These are phyloP conservation scores for Taenioides sp. DNA, from an alignment of 2,797 vertebrate species.

Conservation along the genomic window DNA sequence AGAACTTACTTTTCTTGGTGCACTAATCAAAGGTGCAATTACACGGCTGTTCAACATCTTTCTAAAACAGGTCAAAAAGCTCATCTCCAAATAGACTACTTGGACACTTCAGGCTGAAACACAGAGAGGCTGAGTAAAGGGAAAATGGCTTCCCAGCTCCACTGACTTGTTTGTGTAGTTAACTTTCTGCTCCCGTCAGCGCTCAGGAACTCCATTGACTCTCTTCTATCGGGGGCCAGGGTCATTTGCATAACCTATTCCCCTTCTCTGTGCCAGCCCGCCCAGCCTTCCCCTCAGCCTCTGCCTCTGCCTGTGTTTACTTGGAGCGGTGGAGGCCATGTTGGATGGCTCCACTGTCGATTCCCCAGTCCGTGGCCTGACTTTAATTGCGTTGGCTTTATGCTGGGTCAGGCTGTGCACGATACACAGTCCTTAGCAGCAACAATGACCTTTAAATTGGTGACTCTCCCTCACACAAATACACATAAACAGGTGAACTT, in stretches of 20 bases:
- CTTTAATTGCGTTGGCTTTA: slow-evolving; percentile 74
- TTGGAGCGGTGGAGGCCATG: slow-evolving; percentile 54
- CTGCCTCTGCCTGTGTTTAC: slow-evolving; percentile 63
- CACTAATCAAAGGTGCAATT: slow-evolving; percentile 24
- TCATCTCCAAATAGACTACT: slow-evolving; percentile 29
- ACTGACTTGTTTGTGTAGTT: slow-evolving; percentile 66
- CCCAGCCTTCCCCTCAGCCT: slow-evolving; percentile 35
- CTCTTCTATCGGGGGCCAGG: slow-evolving; percentile 57
- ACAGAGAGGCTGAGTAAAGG: slow-evolving; percentile 28
- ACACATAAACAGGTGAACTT: slow-evolving; percentile 6
- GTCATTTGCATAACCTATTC: slow-evolving; percentile 74
- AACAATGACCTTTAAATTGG: slow-evolving; percentile 71
- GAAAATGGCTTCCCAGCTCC: slow-evolving; percentile 45
- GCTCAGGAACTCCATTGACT: slow-evolving; percentile 69
- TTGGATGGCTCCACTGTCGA: slow-evolving; percentile 63
- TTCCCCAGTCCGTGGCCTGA: slow-evolving; percentile 55
- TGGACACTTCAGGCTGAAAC: slow-evolving; percentile 31
- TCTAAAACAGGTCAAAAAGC: slow-evolving; percentile 40
- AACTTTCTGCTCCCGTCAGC: slow-evolving; percentile 69
- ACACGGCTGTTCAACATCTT: slow-evolving; percentile 5
- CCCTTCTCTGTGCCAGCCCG: slow-evolving; percentile 53
- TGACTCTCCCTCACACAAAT: slow-evolving; percentile 14
- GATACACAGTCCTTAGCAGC: slow-evolving; percentile 60
- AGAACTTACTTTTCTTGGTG: slow-evolving; percentile 14
- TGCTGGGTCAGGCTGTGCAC: slow-evolving; percentile 66